Conservation (phyloP, 2,113 vertebrate genomes). For the Nanorana parkeri region DNA sequence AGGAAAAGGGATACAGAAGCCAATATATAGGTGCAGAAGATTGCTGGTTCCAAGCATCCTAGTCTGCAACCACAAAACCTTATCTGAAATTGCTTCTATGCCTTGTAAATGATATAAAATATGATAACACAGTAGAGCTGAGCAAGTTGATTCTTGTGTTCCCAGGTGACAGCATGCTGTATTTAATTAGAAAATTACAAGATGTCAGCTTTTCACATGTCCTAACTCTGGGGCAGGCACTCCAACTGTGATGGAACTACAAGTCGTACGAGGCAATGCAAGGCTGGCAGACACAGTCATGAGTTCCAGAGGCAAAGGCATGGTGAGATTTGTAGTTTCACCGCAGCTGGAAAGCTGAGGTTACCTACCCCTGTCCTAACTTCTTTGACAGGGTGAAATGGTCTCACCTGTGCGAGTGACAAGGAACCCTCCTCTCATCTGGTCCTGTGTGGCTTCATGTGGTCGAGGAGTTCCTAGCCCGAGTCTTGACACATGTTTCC, state of each 20-base stretch:
- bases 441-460: conserved; percentile 20
- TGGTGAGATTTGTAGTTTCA: too few relatives aligned
- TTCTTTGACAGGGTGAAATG: too few relatives aligned
- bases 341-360: too few relatives aligned
- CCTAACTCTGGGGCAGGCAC: too few relatives aligned
- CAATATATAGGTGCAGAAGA: not conserved
- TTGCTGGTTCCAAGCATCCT: not conserved
- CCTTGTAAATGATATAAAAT: not conserved
- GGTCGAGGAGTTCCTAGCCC: not conserved
- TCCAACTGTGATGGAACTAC: too few relatives aligned
- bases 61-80: not conserved
- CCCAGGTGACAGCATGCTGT: not conserved
- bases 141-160: not conserved
- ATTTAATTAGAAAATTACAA: conserved; percentile 9
- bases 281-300: too few relatives aligned
- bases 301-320: too few relatives aligned
- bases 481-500: conserved; percentile 35
- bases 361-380: too few relatives aligned
- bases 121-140: not conserved
- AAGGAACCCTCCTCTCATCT: conserved; percentile 14
- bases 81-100: not conserved
- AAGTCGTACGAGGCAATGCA: too few relatives aligned
- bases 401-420: conserved; percentile 43
- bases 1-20: not conserved
- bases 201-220: not conserved